A percentile compares a stretch with the other conserved stretches of the same genome.
These are phyloP conservation scores for Omphaloscelis lunosa DNA, from an alignment of 2,888 invertebrate genomes.

Conservation along the genomic window DNA sequence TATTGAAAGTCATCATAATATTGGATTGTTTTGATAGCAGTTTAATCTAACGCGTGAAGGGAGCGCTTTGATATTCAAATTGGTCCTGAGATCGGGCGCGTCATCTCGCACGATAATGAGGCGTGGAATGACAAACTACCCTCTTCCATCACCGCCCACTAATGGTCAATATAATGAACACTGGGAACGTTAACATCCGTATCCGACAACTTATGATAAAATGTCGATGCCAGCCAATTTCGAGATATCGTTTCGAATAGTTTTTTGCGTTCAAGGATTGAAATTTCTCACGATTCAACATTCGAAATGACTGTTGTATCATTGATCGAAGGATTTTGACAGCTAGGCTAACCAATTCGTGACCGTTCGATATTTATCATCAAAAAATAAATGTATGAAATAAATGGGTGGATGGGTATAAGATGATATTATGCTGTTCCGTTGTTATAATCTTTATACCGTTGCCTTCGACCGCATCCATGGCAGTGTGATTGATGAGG, in stretches of 20 bases:
- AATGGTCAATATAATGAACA: conserved; percentile 74
- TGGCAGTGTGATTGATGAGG: conserved; percentile 69
- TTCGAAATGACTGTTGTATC: conserved; percentile 40
- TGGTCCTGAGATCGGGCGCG: conserved; percentile 71
- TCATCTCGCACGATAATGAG: conserved; percentile 78
- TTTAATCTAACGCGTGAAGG: conserved; percentile 70
- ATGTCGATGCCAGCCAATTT: conserved; percentile 55
- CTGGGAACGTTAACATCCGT: conserved; percentile 69
- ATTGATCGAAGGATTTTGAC: conserved; percentile 36
- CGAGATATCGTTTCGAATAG: conserved; percentile 49
- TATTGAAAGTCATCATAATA: conserved; percentile 68
- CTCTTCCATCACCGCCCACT: conserved; percentile 83
- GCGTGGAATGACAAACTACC: conserved; percentile 83
- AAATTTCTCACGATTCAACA: conserved; percentile 55
- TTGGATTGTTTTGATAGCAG: conserved; percentile 64
- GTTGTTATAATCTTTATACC: conserved; percentile 47
- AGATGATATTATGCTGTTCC: conserved; percentile 16
- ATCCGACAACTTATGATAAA: conserved; percentile 68
- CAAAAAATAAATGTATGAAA: conserved; percentile 12
- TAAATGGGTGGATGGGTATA: no score
- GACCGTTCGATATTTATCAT: conserved; percentile 51
- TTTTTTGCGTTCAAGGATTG: conserved; percentile 58
- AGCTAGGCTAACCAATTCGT: conserved; percentile 45
- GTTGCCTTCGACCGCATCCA: conserved; percentile 63
- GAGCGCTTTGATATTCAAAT: conserved; percentile 81